Evolutionary conservation across 1,140 invertebrate species (phyloP).

Genomic region (Drosophila santomea): DNA sequence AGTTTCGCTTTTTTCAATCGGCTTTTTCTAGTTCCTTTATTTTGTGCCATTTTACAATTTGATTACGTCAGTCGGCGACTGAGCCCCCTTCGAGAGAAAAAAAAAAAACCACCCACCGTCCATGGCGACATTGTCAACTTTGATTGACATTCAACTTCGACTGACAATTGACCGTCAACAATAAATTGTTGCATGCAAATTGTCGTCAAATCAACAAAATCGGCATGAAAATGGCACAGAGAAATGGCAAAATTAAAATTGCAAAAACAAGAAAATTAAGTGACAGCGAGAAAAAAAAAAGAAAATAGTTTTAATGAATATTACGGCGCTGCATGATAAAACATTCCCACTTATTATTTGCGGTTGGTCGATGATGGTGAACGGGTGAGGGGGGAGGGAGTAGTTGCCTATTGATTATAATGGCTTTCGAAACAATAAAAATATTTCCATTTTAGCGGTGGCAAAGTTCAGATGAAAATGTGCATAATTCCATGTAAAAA

Average conservation of each 20-base stretch:
- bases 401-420: slow-evolving; percentile 14
- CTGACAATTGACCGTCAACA: slow-evolving; percentile 48
- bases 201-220: slow-evolving; percentile 51
- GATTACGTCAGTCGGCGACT: slow-evolving; percentile 29
- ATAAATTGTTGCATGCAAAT: slow-evolving; percentile 54
- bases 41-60: slow-evolving; percentile 40
- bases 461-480: slow-evolving; percentile 9
- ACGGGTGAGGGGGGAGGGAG: background rate
- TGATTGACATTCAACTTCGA: slow-evolving; percentile 37
- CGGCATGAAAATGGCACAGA: slow-evolving; percentile 11
- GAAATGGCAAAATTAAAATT: slow-evolving; percentile 1
- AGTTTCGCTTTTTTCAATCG: slow-evolving; percentile 57
- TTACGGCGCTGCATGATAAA: slow-evolving; percentile 2
- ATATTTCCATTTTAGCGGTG: slow-evolving; percentile 9
- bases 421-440: slow-evolving; percentile 14
- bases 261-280: slow-evolving; percentile 40
- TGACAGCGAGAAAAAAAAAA: slow-evolving; percentile 2
- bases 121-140: slow-evolving; percentile 44
- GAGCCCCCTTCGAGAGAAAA: background rate
- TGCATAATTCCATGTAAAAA: slow-evolving; percentile 1
- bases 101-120: background rate
- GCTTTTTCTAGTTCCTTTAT: slow-evolving; percentile 23
- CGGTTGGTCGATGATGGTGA: background rate
- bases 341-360: slow-evolving; percentile 5
- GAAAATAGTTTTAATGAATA: slow-evolving; percentile 15